A percentile compares a stretch with the other conserved stretches of the same genome.
phyloP scores from a whole-genome alignment of 2,113 vertebrate genomes.

The Periophthalmodon schlosseri region DNA sequence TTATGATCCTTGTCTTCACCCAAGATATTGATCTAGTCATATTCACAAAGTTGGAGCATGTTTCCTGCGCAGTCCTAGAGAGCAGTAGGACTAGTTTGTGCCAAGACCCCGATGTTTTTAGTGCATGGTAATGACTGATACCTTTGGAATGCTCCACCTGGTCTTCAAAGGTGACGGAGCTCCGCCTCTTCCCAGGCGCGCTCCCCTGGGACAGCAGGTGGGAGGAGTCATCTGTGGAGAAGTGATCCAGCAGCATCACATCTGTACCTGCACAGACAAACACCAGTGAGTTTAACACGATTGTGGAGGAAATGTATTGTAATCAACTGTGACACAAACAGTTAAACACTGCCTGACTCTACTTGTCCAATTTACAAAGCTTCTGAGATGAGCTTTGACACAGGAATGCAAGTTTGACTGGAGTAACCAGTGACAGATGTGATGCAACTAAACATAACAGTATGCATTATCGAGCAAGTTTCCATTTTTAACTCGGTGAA shows the following conservation, averaged over 20 bases:
- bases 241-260: slow-evolving; percentile 92
- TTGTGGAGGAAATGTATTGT: too few species aligned
- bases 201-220: slow-evolving; percentile 66
- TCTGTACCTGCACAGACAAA: slow-evolving; percentile 84
- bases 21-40: background rate
- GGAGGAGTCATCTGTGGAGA: slow-evolving; percentile 78
- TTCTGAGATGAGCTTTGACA: slow-evolving; percentile 28
- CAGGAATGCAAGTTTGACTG: slow-evolving; percentile 42
- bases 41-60: background rate
- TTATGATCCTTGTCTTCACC: background rate
- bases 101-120: background rate
- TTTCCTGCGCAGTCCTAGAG: background rate
- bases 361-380: slow-evolving; percentile 19
- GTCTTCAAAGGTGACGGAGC: slow-evolving; percentile 96
- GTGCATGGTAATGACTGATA: slow-evolving; percentile 45
- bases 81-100: background rate
- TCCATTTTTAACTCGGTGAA: background rate
- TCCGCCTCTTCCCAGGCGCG: slow-evolving; percentile 84
- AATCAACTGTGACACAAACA: background rate
- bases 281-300: background rate
- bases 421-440: slow-evolving; percentile 1
- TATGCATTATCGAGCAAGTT: background rate
- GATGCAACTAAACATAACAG: slow-evolving; percentile 11
- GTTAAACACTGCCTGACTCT: slow-evolving; percentile 20
- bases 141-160: slow-evolving; percentile 90